Percentiles rank a stretch among this genome's conserved stretches.
These are phyloP conservation scores for Sepioteuthis lessoniana DNA, from an alignment of 2,888 invertebrate species.

Conservation along the genomic window DNA sequence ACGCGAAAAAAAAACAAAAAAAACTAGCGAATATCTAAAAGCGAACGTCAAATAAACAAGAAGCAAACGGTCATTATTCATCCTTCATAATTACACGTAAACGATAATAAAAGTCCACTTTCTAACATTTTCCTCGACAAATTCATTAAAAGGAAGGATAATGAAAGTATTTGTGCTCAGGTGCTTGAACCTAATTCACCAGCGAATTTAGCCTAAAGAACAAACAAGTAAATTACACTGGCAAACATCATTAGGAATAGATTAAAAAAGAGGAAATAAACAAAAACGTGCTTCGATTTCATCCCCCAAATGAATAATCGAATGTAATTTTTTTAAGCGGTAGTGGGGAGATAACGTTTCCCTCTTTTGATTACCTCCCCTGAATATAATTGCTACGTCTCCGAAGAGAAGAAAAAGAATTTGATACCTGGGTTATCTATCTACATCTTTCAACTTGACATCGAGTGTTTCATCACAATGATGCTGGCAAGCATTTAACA, in stretches of 20 bases:
- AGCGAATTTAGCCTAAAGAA: background rate
- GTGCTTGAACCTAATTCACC: background rate
- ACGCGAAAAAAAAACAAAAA: background rate
- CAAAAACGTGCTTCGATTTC: background rate
- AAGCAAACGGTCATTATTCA: background rate
- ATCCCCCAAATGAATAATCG: background rate
- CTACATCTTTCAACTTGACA: background rate
- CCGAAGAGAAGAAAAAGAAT: background rate
- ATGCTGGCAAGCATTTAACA: too few relatives aligned
- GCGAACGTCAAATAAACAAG: background rate
- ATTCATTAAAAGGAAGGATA: background rate
- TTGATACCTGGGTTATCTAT: background rate
- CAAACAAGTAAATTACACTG: conserved; percentile 12
- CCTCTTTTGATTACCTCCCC: background rate
- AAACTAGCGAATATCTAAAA: background rate
- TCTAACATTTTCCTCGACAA: background rate
- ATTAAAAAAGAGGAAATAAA: background rate
- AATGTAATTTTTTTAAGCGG: background rate
- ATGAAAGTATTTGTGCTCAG: background rate
- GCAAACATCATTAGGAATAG: conserved; percentile 13
- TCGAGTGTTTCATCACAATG: too few relatives aligned
- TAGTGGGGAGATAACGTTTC: background rate
- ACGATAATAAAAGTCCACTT: background rate
- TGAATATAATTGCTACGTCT: background rate
- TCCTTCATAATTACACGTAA: background rate